Base-by-base conservation (phyloP, 2,888 invertebrate species). In the Cephonodes hylas region DNA sequence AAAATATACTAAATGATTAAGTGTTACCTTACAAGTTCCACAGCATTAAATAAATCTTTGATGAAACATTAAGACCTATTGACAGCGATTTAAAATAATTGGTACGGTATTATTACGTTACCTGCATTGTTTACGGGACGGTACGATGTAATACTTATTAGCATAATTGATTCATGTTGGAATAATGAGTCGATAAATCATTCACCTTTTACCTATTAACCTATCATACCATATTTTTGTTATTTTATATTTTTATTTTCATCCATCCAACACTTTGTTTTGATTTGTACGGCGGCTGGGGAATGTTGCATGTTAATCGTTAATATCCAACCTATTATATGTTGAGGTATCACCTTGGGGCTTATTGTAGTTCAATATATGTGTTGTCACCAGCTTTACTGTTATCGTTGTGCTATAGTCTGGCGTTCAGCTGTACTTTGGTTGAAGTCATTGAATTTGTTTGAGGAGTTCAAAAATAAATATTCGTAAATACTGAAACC, bases 241-340 rank as follows among this genome's bases (percentile, higher is more conserved):
- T 75, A 76, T 76, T 81, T 77, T 75, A 67, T 76, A 77, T 69
- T 72, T 81, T 87, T 83, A 67, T 82, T 82, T 89, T 80, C 73
- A 81, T 88, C 91, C 91, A 91, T 91, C 87, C 88, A 85, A 87
- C 88, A 91, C 85, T 86, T 86, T 84, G 69, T 74, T 86, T 85
- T 82, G 75, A 73, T 84, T 89, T 88, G 82, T 80, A 89, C 82
- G 85, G 91, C 91, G 91, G 91, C 91, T 92, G 91, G 91, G 90
- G 91, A 92, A 91, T 92, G 92, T 84, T 88, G 91, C 91, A 91
- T 91, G 91, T 72, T 75, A 66, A 78, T 83, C 72, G 73, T 73
- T 68, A 75, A 76, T 69, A 77, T 79, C 77, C 27, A 31, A 31
- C 53, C 53, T 53, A 31, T 18, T 83, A 74, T 75, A 76, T 75